Base-by-base conservation (phyloP, 2,797 vertebrate species). In the Lepilemur ruficaudatus region DNA sequence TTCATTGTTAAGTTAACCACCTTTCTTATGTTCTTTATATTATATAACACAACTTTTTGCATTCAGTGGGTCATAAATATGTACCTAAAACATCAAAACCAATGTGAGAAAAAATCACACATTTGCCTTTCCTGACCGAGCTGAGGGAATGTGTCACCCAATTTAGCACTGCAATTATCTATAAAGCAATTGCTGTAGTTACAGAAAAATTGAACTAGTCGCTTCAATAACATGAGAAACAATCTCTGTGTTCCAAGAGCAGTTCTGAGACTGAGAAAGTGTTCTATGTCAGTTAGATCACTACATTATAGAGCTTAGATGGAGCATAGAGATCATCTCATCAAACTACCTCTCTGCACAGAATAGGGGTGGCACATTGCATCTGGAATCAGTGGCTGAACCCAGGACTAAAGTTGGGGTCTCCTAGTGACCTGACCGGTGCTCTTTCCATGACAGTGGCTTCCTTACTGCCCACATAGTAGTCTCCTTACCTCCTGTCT, bases 91-190 rank as follows among this genome's bases (percentile, higher is more conserved):
- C 46, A 41, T 14, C 46, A 76, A 81, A 25, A 7, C 61, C 63
- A 83, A 61, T 59, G 32, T 80, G 38, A 87, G 90, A 95, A 38
- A 63, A 95, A 46, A 50, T 43, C 61, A 30, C 38, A 18, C 22
- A 30, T 41, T 70, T 80, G 69, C 81, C 78, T 92, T 79, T 70
- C 18, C n/a, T 72, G 67, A 59, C n/a, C 48, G 38, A 85, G 17
- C 55, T 5, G 67, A 89, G 55, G 57, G 35, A 72, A 50, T 76
- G 41, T 7, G 23, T 46, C 79, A 41, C 50, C 48, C 30, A 75
- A 1, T 38, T 46, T 32, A 78, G 73, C 35, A 84, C 57, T 43
- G 48, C 48, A 38, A 52, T 93, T 84, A 86, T 61, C 55, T 88
- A 28, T 88, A 41, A 87, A 65, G 61, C 57, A 67, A 79, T 35